Conservation (phyloP, 2,888 invertebrate species). For the Ectropis crepuscularia region DNA sequence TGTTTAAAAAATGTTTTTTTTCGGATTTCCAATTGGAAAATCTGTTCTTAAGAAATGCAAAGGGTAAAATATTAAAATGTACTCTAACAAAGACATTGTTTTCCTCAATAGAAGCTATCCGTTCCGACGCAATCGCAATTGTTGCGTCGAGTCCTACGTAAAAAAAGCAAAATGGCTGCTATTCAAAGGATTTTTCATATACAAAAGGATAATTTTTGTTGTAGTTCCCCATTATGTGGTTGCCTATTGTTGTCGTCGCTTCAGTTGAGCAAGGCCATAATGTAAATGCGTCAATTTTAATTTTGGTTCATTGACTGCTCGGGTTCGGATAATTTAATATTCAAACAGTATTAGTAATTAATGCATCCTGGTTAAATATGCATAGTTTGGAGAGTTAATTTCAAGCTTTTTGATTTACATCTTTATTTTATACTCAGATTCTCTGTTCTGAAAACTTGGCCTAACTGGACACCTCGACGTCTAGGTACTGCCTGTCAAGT, state of each 20-base stretch:
- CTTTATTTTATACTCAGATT: no score
- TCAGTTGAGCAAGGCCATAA: conserved; percentile 58
- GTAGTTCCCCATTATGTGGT: conserved; percentile 61
- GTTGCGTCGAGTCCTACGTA: conserved; percentile 52
- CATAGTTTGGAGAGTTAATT: no score
- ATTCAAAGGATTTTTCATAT: conserved; percentile 66
- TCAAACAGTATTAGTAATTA: not conserved
- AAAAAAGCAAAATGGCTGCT: conserved; percentile 56
- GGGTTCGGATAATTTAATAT: not conserved
- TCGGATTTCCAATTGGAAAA: conserved; percentile 19
- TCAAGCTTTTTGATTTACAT: no score
- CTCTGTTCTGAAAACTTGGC: no score
- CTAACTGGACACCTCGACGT: no score
- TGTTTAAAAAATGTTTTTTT: not conserved
- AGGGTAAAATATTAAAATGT: conserved; percentile 40
- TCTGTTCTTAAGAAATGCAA: conserved; percentile 22
- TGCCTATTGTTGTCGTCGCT: conserved; percentile 54
- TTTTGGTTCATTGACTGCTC: conserved; percentile 49
- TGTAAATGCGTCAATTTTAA: conserved; percentile 54
- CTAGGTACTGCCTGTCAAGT: no score
- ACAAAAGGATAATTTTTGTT: conserved; percentile 72
- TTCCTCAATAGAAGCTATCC: conserved; percentile 51
- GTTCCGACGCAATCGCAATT: conserved; percentile 48
- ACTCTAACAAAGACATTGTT: conserved; percentile 52
- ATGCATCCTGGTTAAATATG: no score